Base-by-base conservation (phyloP, 2,797 vertebrate species). In the Eurystomus glaucurus region DNA sequence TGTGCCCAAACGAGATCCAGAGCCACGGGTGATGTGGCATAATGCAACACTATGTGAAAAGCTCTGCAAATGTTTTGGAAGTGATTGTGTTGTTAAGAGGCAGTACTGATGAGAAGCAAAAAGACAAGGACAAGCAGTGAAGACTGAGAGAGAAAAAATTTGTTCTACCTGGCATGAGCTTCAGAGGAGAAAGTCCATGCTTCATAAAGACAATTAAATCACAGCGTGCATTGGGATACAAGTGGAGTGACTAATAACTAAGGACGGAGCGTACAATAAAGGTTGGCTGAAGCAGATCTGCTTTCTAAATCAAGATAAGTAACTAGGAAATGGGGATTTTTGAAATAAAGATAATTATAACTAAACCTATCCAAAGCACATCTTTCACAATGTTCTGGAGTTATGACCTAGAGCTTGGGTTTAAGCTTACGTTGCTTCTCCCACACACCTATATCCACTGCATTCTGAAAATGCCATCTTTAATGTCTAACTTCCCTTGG, bases 231-330 rank as follows among this genome's bases (percentile, higher is more conserved):
- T 0, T 82, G 65, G 52, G 69, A 91, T 64, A 33, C 37, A 93
- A 72, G 64, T 25, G 29, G 48, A 94, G 46, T n/a, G 45, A 88
- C 58, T 75, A 79, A 25, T 41, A 93, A 55, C 43, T 52, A 70
- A 61, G 37, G 18, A 85, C 26, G 23, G 54, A 62, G 11, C 3
- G 9, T 41, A 94, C 60, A 90, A 45, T 54, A 92, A 93, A 88
- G 60, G 68, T 87, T 60, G 46, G 62, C 64, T 95, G 26, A 1
- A 78, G 41, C 52, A 94, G n/a, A 48, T 28, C 35, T 18, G 31
- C 22, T 79, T 79, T 94, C 88, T 37, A 90, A 35, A 82, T 78
- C 65, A 86, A 91, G 75, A 26, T 61, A 90, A 74, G 31, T 80
- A 93, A 94, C n/a, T 65, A 90, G 19, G 54, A 95, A 95, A 54